Percentiles rank a stretch among this genome's conserved stretches.
Evolutionary conservation across 2,113 vertebrate species (phyloP).

Genomic region (Eurystomus gularis): DNA sequence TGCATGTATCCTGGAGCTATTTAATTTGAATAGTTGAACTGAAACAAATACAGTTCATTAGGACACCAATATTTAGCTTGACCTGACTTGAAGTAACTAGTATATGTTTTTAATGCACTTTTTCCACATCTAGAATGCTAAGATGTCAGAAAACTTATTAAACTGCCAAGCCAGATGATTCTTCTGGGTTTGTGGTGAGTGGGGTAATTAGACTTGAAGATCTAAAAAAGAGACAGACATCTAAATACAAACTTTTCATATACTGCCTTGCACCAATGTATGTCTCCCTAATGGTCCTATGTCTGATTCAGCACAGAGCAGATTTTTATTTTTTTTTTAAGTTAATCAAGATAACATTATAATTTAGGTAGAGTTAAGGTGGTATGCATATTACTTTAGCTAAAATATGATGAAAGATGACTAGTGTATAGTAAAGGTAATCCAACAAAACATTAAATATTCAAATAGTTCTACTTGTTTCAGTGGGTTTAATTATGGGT

Average conservation of each 20-base stretch:
- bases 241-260: background rate
- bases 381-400: background rate
- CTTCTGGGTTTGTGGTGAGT: background rate
- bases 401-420: background rate
- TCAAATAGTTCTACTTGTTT: background rate
- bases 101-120: background rate
- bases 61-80: background rate
- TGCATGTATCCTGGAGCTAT: background rate
- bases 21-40: background rate
- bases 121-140: background rate
- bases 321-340: background rate
- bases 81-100: slow-evolving; percentile 10
- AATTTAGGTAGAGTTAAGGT: background rate
- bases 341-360: background rate
- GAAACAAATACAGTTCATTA: background rate
- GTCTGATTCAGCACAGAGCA: background rate
- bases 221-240: background rate
- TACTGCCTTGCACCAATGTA: background rate
- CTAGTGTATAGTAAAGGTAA: background rate
- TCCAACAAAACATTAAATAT: background rate
- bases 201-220: background rate
- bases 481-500: background rate
- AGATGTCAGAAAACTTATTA: background rate
- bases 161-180: slow-evolving; percentile 12
- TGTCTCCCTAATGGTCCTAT: background rate